These are phyloP conservation scores for Dilophus febrilis DNA, from an alignment of 2,888 invertebrate genomes.

Conservation along the genomic window DNA sequence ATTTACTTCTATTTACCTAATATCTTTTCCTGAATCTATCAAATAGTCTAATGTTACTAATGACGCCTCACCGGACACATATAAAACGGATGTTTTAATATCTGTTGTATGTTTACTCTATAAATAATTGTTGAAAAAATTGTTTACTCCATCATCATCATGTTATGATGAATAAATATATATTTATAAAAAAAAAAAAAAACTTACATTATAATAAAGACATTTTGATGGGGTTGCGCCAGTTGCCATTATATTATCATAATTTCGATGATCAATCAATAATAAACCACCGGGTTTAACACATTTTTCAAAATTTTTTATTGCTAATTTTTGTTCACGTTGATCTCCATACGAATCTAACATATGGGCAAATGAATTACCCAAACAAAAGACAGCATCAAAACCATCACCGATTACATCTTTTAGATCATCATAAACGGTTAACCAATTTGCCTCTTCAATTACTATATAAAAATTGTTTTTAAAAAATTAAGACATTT, in stretches of 20 bases:
- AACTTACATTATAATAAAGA: slow-evolving; percentile 75
- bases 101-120: slow-evolving; percentile 68
- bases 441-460: slow-evolving; percentile 84
- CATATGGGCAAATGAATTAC: slow-evolving; percentile 83
- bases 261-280: slow-evolving; percentile 78
- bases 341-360: slow-evolving; percentile 65
- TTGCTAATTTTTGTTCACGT: slow-evolving; percentile 58
- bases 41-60: slow-evolving; percentile 70
- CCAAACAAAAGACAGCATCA: slow-evolving; percentile 78
- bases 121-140: slow-evolving; percentile 10
- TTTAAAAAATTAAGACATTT: neutral
- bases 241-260: slow-evolving; percentile 59
- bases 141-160: neutral
- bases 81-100: slow-evolving; percentile 70
- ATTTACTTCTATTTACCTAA: too few species aligned
- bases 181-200: neutral
- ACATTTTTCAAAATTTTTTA: slow-evolving; percentile 64
- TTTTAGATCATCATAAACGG: slow-evolving; percentile 54
- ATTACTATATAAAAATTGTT: too few species aligned
- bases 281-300: slow-evolving; percentile 72
- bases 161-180: neutral
- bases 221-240: slow-evolving; percentile 67
- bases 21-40: slow-evolving; percentile 39
- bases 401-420: slow-evolving; percentile 44
- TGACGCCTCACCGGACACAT: slow-evolving; percentile 56